These are phyloP conservation scores for Canis aureus DNA, from an alignment of 2,113 vertebrate species.

Conservation along the genomic window DNA sequence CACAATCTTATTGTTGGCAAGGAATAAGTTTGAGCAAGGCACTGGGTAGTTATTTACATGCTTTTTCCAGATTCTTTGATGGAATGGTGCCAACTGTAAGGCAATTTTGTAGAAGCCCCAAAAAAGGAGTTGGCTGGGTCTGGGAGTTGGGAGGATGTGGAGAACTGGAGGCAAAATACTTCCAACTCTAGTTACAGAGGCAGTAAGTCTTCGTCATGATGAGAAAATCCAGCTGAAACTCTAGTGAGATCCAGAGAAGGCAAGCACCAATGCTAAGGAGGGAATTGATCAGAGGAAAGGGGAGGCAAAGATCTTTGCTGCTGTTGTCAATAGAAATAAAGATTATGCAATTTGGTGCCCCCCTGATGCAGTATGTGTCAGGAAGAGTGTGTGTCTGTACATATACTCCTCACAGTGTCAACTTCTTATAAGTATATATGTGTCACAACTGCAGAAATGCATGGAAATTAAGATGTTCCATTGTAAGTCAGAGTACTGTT, in stretches of 20 bases:
- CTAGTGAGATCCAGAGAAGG: neutral
- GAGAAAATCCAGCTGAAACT: neutral
- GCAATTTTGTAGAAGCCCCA: neutral
- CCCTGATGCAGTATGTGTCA: neutral
- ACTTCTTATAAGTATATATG: neutral
- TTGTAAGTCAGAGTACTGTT: neutral
- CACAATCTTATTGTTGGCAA: neutral
- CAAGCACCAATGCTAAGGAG: neutral
- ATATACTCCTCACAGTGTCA: neutral
- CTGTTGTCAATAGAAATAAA: neutral
- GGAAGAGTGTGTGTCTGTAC: neutral
- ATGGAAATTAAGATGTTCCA: neutral
- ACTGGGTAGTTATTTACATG: neutral
- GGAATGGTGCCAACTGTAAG: neutral
- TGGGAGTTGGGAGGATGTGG: neutral
- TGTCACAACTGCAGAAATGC: neutral
- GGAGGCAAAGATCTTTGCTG: neutral
- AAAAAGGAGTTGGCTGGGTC: neutral
- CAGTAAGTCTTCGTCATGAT: neutral
- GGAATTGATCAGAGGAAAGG: neutral
- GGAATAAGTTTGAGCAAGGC: neutral
- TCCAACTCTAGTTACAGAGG: neutral
- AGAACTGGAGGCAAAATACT: neutral
- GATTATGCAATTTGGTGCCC: neutral
- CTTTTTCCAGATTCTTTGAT: neutral